Conservation (phyloP, 2,888 invertebrate genomes). For the Coelinius sp. region DNA sequence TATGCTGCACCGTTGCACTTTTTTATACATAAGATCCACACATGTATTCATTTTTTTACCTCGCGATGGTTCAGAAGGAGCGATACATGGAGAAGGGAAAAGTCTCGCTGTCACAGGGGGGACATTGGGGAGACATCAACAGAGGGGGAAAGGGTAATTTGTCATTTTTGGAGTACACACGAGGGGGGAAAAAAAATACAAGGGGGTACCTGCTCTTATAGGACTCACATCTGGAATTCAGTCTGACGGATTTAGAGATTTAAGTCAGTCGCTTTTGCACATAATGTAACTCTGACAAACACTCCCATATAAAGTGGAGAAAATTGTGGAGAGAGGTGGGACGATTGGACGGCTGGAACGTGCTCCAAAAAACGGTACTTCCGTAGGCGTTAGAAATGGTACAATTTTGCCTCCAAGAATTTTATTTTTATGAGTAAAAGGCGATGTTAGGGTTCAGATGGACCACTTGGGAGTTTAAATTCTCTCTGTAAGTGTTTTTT, state of each 20-base stretch:
- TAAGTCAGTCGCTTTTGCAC: not conserved
- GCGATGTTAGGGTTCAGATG: not conserved
- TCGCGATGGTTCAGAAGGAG: not conserved
- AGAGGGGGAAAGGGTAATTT: not conserved
- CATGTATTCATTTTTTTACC: not conserved
- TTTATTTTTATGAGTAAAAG: not conserved
- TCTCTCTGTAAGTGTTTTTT: not conserved
- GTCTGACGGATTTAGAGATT: conserved; percentile 6
- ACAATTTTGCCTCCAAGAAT: not conserved
- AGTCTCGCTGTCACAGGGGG: no score
- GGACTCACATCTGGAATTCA: not conserved
- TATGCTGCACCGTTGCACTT: conserved; percentile 24
- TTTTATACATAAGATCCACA: not conserved
- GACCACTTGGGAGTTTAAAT: not conserved
- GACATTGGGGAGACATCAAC: not conserved
- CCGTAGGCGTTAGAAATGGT: not conserved
- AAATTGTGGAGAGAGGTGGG: not conserved
- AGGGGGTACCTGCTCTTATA: not conserved
- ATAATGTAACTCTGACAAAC: not conserved
- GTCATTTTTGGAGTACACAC: not conserved
- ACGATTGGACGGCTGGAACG: not conserved
- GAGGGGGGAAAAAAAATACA: not conserved
- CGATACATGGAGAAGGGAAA: not conserved
- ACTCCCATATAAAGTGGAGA: not conserved
- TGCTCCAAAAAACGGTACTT: not conserved